Evolutionary conservation across 92 coral and sea anemone species (phyloP).

Genomic region (Bergia sp.): DNA sequence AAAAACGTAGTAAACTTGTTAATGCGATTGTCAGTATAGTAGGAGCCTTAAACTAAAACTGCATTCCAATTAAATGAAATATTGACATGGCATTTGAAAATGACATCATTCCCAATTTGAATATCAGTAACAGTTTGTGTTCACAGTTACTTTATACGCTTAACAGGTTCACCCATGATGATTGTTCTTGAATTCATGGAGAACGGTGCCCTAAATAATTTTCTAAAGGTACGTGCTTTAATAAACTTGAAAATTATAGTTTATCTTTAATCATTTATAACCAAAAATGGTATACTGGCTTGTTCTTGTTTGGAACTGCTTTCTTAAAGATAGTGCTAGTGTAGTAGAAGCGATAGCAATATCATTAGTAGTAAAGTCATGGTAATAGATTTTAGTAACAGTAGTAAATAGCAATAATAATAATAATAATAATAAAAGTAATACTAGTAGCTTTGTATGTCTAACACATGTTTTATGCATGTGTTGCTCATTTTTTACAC

Average conservation of each 20-base stretch:
- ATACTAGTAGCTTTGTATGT: not conserved
- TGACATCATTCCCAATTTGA: not conserved
- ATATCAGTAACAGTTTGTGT: not conserved
- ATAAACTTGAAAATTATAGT: too few species aligned
- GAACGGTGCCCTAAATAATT: conserved; percentile 89
- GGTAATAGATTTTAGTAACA: not conserved
- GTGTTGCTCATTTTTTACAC: too few species aligned
- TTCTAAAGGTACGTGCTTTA: conserved; percentile 67
- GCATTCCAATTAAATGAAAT: too few species aligned
- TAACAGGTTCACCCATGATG: conserved; percentile 86
- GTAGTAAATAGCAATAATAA: not conserved
- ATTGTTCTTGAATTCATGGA: conserved; percentile 97
- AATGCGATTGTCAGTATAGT: too few species aligned
- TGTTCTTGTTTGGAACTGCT: too few species aligned
- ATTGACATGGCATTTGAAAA: too few species aligned
- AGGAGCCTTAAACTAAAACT: too few species aligned
- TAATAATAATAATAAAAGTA: not conserved
- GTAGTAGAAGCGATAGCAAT: not conserved
- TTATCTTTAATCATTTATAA: too few species aligned
- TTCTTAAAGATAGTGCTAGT: not conserved
- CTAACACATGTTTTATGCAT: too few species aligned
- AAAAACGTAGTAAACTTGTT: too few species aligned
- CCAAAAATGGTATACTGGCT: too few species aligned
- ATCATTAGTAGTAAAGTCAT: not conserved
- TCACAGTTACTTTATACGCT: not conserved